A percentile compares a stretch with the other conserved stretches of the same genome.
phyloP scores from a whole-genome alignment of 2,113 vertebrate genomes.

The Hucho hucho region DNA sequence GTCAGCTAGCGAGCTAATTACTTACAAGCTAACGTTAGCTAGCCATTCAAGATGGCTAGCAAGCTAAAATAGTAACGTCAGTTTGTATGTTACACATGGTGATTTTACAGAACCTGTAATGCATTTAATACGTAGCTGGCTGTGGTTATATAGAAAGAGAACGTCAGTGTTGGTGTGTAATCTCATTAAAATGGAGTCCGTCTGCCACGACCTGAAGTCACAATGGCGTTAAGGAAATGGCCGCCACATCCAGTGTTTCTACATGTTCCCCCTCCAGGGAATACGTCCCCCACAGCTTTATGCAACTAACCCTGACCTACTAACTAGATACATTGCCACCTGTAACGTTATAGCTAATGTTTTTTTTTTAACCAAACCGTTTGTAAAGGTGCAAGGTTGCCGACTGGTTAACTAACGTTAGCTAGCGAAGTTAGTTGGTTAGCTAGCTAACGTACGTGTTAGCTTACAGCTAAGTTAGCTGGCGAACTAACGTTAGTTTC shows the following conservation, averaged over 20 bases:
- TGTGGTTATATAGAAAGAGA: no score
- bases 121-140: neutral
- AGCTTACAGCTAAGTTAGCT: neutral
- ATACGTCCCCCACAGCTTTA: no score
- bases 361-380: no score
- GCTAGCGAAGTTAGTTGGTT: neutral
- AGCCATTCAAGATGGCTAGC: no score
- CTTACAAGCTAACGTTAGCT: neutral
- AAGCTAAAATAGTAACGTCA: no score
- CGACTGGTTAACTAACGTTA: no score
- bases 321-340: neutral
- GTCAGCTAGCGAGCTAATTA: neutral
- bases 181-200: conserved; percentile 46
- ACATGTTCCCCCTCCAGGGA: neutral
- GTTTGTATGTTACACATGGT: neutral
- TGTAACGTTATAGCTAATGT: no score
- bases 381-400: no score
- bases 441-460: neutral
- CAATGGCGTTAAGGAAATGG: conserved; percentile 53
- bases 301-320: neutral
- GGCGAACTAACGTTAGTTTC: neutral
- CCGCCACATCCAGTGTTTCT: conserved; percentile 22
- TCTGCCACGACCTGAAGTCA: neutral
- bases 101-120: neutral
- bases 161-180: neutral